Percentiles rank a stretch among this genome's conserved stretches.
phyloP scores from a whole-genome alignment of 2,797 vertebrate species.

The Neopelma chrysocephalum region DNA sequence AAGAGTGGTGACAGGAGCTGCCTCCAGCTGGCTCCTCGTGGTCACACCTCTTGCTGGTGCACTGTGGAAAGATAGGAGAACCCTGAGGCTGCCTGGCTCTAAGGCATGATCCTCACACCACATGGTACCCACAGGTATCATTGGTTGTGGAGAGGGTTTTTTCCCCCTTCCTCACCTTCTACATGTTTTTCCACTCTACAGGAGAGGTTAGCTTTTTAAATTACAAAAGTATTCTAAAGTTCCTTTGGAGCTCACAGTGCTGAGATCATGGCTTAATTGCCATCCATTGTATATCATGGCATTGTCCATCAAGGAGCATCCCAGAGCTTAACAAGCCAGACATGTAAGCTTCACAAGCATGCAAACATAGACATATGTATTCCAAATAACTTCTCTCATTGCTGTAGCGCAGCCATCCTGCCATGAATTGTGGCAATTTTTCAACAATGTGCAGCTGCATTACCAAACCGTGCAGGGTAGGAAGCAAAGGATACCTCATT shows the following conservation, averaged over 20 bases:
- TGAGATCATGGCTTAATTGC: not conserved
- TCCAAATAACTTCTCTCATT: constrained; percentile 51
- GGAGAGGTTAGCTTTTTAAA: not conserved
- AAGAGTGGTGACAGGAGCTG: not conserved
- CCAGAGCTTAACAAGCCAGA: constrained; percentile 31
- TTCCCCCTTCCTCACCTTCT: not conserved
- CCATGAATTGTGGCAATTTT: constrained; percentile 60
- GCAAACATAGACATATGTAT: constrained; percentile 41
- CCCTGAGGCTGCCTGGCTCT: not conserved
- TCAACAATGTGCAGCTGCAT: constrained; percentile 63
- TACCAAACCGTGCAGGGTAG: not conserved
- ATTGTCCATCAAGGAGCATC: constrained; percentile 19
- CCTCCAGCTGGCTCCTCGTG: rapidly evolving
- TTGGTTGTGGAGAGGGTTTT: not conserved
- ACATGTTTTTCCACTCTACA: not conserved
- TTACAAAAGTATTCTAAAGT: not conserved
- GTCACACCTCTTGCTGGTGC: not conserved
- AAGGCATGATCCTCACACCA: not conserved
- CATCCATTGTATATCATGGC: not conserved
- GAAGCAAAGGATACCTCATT: constrained; percentile 39
- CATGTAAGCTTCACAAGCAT: not conserved
- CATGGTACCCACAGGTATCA: rapidly evolving
- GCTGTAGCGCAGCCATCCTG: constrained; percentile 33
- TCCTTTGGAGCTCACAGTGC: not conserved
- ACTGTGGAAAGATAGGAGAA: not conserved